Evolutionary conservation across 2,113 vertebrate genomes (phyloP).

Genomic region (Sander vitreus): DNA sequence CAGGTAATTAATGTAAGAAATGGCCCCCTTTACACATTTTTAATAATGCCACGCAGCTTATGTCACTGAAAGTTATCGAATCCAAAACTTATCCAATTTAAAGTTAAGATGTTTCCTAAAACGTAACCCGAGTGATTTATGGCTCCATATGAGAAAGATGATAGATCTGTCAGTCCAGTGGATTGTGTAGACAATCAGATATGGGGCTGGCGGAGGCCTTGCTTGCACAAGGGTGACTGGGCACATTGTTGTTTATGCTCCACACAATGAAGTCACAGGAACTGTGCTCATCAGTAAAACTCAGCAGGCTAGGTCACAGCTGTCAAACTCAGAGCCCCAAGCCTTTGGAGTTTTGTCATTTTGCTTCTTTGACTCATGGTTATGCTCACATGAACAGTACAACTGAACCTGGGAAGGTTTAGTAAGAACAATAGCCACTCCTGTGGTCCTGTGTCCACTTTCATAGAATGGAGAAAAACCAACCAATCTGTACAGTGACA

Average conservation of each 20-base stretch:
- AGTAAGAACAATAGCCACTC: neutral
- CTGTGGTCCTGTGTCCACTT: neutral
- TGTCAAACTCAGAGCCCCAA: conserved; percentile 39
- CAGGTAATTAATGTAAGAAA: neutral
- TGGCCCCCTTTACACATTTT: neutral
- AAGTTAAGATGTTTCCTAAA: conserved; percentile 37
- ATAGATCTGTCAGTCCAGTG: conserved; percentile 39
- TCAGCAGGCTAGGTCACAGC: conserved; percentile 57
- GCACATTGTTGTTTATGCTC: conserved; percentile 57
- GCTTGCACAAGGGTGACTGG: conserved; percentile 32
- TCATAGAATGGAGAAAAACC: neutral
- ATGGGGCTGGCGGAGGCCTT: conserved; percentile 22
- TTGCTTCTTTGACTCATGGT: conserved; percentile 26
- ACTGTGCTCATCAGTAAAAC: conserved; percentile 49
- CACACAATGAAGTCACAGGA: conserved; percentile 46
- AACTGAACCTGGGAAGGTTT: conserved; percentile 7
- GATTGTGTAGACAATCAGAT: conserved; percentile 33
- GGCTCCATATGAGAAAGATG: conserved; percentile 40
- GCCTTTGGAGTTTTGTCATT: conserved; percentile 21
- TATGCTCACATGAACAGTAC: conserved; percentile 19
- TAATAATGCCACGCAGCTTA: neutral
- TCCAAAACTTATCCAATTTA: conserved; percentile 44
- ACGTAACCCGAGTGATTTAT: conserved; percentile 53
- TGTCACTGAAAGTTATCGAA: conserved; percentile 22
- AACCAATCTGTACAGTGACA: neutral